These are phyloP conservation scores for Dallia pectoralis DNA, from an alignment of 2,797 vertebrate species.

Conservation along the genomic window DNA sequence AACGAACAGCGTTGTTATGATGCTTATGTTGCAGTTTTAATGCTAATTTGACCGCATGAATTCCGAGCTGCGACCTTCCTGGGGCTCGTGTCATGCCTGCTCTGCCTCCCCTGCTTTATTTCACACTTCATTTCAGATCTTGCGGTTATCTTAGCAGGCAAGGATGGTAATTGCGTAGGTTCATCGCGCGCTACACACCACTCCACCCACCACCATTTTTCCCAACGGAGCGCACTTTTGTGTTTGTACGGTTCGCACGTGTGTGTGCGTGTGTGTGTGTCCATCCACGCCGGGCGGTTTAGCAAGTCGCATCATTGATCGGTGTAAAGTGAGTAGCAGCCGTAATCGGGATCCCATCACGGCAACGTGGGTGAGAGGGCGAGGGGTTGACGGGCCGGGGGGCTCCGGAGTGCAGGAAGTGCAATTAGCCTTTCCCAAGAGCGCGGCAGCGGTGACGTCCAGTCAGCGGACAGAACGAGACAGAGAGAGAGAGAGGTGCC, in stretches of 20 bases:
- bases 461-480: slow-evolving; percentile 46
- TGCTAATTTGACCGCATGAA: too few relatives aligned
- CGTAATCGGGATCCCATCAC: slow-evolving; percentile 75
- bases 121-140: slow-evolving; percentile 11
- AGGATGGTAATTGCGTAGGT: slow-evolving; percentile 16
- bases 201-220: background rate
- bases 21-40: too few relatives aligned
- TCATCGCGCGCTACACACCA: background rate
- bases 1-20: too few relatives aligned
- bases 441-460: slow-evolving; percentile 68
- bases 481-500: background rate
- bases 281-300: slow-evolving; percentile 48
- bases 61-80: too few relatives aligned
- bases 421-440: slow-evolving; percentile 77
- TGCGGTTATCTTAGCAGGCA: slow-evolving; percentile 11
- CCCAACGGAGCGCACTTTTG: background rate
- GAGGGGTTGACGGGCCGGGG: slow-evolving; percentile 6
- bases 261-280: background rate
- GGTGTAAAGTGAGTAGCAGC: slow-evolving; percentile 60
- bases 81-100: too few relatives aligned
- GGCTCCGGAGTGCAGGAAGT: slow-evolving; percentile 66
- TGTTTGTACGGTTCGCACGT: slow-evolving; percentile 5
- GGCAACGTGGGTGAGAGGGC: background rate
- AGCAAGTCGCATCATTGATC: slow-evolving; percentile 70
- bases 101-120: background rate